A percentile compares a stretch with the other conserved stretches of the same genome.
These are phyloP conservation scores for Ciconia maguari DNA, from an alignment of 2,113 vertebrate species.

Conservation along the genomic window DNA sequence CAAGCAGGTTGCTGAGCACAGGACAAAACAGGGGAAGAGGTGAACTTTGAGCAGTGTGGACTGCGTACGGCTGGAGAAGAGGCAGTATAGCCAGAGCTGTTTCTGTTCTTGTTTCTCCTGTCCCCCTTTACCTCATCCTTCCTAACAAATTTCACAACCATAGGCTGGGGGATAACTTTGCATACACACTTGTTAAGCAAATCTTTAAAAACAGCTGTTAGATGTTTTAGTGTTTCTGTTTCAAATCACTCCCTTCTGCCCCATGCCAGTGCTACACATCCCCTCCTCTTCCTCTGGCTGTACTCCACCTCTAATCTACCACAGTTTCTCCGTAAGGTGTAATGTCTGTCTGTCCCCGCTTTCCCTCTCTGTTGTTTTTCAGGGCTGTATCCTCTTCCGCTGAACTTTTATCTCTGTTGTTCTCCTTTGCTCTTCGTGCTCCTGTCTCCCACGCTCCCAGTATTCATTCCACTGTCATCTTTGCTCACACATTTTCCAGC, in stretches of 20 bases:
- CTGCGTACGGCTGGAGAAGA: rapidly evolving
- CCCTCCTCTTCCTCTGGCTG: background rate
- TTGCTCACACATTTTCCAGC: rapidly evolving
- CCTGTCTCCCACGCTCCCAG: background rate
- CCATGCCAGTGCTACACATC: background rate
- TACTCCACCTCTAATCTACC: background rate
- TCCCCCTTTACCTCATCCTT: background rate
- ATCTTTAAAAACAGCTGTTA: background rate
- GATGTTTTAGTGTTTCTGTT: background rate
- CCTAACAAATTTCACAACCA: rapidly evolving
- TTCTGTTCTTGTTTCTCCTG: background rate
- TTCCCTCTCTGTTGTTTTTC: background rate
- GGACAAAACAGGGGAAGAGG: rapidly evolving
- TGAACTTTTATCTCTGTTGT: background rate
- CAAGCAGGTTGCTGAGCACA: background rate
- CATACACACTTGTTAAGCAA: rapidly evolving
- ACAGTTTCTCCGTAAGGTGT: background rate
- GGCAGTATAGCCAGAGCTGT: background rate
- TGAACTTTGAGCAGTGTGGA: rapidly evolving
- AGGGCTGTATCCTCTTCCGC: background rate
- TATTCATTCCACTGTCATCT: background rate
- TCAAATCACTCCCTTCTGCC: background rate
- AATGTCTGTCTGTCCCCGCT: too few species aligned
- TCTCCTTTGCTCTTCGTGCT: background rate
- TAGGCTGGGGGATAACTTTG: background rate